Base-by-base conservation (phyloP, 2,113 vertebrate genomes). In the Rhinichthys klamathensis region DNA sequence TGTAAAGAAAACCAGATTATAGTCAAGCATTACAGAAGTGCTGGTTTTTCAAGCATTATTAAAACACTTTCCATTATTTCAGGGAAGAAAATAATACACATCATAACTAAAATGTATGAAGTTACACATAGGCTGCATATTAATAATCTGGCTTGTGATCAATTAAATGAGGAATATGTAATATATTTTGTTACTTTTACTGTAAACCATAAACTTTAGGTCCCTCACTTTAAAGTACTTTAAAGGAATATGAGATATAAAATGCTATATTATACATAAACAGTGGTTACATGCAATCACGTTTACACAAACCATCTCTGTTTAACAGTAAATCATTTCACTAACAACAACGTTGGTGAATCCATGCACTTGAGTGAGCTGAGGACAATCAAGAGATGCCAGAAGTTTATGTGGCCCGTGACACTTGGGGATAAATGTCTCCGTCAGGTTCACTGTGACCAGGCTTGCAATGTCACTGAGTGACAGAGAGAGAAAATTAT, bases 291-390 rank as follows among this genome's bases (percentile, higher is more conserved):
- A 21, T 56, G 58, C 23, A 67, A 27, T 67, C 15, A 69, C 7
- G 6, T 54, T 21, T 21, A 21, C 54, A 56, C 18, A 21, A 56
- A 21, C 54, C 54, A 56, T 56, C 54, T 56, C 54, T 56, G 54
- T 56, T 56, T 56, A 56, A 56, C 18, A 18, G 0, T 54, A 1
- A 21, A 35, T 69, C 13, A 9, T 69, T 38, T 69, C 18, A 38
- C 10, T 35, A 38, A 70, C 35, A 70, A 38, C 67, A 38, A 97
- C 88, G 61, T 95, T 91, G 18, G 92, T 88, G 82, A 94, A 94
- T 0, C 96, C 96, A 0, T 97, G 96, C 51, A 97, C 96, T 87
- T 96, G 96, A 25, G 94, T 96, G 78, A 97, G 94, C 90, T 96
- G 95, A 3, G 89, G 91, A 85, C 96, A 96, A 91, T 96, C 93